phyloP scores from a whole-genome alignment of 2,888 invertebrate species.

The Orgyia antiqua region DNA sequence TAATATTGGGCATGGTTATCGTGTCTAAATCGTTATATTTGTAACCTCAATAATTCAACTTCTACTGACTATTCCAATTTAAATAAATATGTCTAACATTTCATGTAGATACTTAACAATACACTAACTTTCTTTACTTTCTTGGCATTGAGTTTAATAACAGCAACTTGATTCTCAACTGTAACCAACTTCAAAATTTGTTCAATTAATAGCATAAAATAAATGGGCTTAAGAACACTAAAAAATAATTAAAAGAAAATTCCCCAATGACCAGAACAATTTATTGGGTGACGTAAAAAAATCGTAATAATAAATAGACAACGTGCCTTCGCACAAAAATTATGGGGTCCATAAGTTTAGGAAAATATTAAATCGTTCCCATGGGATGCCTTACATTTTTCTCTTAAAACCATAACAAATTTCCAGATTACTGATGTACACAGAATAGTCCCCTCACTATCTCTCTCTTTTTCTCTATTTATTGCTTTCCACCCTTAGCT shows the following conservation, averaged over 20 bases:
- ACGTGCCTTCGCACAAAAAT: slow-evolving; percentile 20
- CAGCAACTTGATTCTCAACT: too few species aligned
- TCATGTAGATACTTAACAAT: too few species aligned
- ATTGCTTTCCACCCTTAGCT: slow-evolving; percentile 66
- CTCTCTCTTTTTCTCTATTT: slow-evolving; percentile 63
- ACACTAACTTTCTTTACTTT: too few species aligned
- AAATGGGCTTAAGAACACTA: too few species aligned
- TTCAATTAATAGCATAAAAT: too few species aligned
- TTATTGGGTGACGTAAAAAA: slow-evolving; percentile 7
- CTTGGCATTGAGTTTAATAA: too few species aligned
- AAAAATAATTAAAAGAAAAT: slow-evolving; percentile 1
- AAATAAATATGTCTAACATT: too few species aligned
- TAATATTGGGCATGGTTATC: too few species aligned
- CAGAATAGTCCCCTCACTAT: slow-evolving; percentile 44
- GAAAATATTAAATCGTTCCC: slow-evolving; percentile 53
- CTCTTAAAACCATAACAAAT: slow-evolving; percentile 74
- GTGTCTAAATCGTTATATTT: too few species aligned
- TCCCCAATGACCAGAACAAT: slow-evolving; percentile 2
- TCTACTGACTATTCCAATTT: too few species aligned
- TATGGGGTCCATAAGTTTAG: slow-evolving; percentile 19
- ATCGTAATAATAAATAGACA: slow-evolving; percentile 25
- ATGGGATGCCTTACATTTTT: slow-evolving; percentile 56
- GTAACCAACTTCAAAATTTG: too few species aligned
- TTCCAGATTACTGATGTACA: slow-evolving; percentile 62
- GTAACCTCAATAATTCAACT: too few species aligned